Evolutionary conservation across 1,140 invertebrate species (phyloP), one percentile per base, ranked within the genome.

Genomic region (Sinella curviseta): DNA sequence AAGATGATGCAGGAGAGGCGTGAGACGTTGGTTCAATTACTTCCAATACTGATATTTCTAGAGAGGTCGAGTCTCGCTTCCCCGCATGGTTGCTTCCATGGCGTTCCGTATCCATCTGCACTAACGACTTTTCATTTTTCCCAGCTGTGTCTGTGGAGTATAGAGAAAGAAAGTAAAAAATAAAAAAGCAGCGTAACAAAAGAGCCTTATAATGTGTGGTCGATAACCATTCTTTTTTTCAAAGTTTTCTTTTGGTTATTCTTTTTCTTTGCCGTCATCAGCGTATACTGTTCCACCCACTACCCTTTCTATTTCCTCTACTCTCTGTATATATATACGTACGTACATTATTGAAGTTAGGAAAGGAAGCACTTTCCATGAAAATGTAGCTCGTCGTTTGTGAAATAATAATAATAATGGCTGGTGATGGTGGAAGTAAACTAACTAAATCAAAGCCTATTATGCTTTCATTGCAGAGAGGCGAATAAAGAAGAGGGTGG

Each of bases 41-140:
- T 70, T 70, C 65, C 65, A 70, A 70, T 31, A 70, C 65, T 30
- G 65, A 70, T 31, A 70, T 70, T 12, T 70, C 65, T 70, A 31
- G 24, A 70, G 31, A 14, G 8, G 55, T 60, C 12, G 55, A 60
- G 55, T 60, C 55, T 24, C 55, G 55, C 55, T 60, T 60, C 55
- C 55, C 55, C 24, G 55, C 8, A 8, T 60, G 55, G 3, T 24
- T n/a, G n/a, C n/a, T n/a, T n/a, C n/a, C n/a, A n/a, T n/a, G 8
- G 26, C 57, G 65, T 33, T 33, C 65, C 8, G 14, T 30, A 31
- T 70, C 31, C 65, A 70, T 70, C 28, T 70, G 65, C 65, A 70
- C 65, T 30, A 70, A 70, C 65, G 65, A 33, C 31, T 70, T 70
- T 33, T 70, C 65, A 30, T 70, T 33, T 30, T 70, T 33, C n/a